Percentiles rank a stretch among this genome's conserved stretches.
phyloP scores from a whole-genome alignment of 2,888 invertebrate species.

The Lycaena phlaeas region DNA sequence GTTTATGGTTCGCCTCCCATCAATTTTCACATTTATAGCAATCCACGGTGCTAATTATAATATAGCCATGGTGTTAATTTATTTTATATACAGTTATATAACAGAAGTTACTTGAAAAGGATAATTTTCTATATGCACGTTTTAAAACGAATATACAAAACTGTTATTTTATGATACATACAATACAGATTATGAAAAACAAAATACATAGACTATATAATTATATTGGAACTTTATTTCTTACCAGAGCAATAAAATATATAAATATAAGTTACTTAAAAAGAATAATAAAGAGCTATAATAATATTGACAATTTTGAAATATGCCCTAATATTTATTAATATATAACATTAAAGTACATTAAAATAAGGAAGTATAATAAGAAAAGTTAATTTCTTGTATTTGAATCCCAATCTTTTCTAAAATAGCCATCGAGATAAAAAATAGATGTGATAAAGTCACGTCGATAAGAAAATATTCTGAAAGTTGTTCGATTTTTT shows the following conservation, averaged over 20 bases:
- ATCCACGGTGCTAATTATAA: background rate
- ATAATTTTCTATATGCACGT: background rate
- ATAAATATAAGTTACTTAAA: background rate
- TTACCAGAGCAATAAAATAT: background rate
- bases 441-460: too few relatives aligned
- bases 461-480: too few relatives aligned
- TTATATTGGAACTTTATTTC: too few relatives aligned
- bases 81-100: conserved; percentile 7
- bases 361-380: too few relatives aligned
- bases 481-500: too few relatives aligned
- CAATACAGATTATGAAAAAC: background rate
- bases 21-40: background rate
- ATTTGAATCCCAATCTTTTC: too few relatives aligned
- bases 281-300: background rate
- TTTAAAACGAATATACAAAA: background rate
- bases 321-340: background rate
- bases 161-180: background rate
- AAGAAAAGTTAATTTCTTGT: too few relatives aligned
- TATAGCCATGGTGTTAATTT: background rate
- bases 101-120: background rate
- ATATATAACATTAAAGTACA: background rate
- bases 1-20: background rate
- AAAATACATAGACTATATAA: background rate
- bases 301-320: background rate
- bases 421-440: too few relatives aligned